Evolutionary conservation across 1,140 invertebrate species (phyloP), one percentile per base, ranked within the genome.

Genomic region (Conus betulinus): DNA sequence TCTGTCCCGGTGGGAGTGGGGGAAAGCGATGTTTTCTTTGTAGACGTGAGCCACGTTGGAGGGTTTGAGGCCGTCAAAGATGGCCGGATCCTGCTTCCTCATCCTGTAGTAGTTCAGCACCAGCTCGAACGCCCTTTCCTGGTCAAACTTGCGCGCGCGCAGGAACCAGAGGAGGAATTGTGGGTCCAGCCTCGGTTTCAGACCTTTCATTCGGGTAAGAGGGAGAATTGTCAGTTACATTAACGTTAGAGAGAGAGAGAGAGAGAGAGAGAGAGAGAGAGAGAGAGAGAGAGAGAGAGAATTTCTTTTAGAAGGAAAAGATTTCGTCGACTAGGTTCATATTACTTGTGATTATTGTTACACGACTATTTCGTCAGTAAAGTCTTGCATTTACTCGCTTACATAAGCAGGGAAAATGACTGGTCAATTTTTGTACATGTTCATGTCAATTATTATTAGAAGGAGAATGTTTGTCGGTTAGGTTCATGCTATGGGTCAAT

Each of bases 91-190:
- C 13, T 76, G 15, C 23, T 86, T 86, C 63, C 85, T 39, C 85
- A 86, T 86, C 27, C 71, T 39, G 63, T 86, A 86, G 52, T 86
- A 86, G 85, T 74, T 86, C 67, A 86, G 51, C 63, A 74, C 23
- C 63, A 86, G 11, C 85, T 86, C 57, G 85, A 86, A 86, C 10
- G 85, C 85, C 85, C 55, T n/a, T 27, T 86, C 85, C 85, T 86
- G 85, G 52, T 86, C 85, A 23, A 86, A 86, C 51, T 86, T 86
- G 5, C 85, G 85, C 25, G 67, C 71, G 85, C 85, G 85, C 39
- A 86, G 85, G 25, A 86, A 86, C 85, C 71, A 11, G 20, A 86
- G 23, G 63, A 86, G 85, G 39, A 86, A 86, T 53, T 74, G 11
- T 52, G 85, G 51, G 85, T 86, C 85, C 71, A 51, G 25, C 17